Percentiles rank a stretch among this genome's conserved stretches.
These are phyloP conservation scores for Arnoldichthys spilopterus DNA, from an alignment of 2,797 vertebrate species.

Conservation along the genomic window DNA sequence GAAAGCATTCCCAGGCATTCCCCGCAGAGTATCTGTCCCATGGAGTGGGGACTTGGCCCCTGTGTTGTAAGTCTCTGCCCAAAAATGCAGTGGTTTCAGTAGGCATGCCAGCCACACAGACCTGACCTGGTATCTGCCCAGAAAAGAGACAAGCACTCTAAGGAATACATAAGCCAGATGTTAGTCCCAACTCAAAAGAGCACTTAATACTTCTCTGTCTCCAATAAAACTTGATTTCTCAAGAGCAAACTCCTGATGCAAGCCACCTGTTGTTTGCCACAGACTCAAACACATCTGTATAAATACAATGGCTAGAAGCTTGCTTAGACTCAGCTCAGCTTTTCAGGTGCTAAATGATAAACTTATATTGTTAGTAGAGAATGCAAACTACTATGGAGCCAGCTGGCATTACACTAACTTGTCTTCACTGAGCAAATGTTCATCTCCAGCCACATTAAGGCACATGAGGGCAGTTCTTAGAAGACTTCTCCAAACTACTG, in stretches of 20 bases:
- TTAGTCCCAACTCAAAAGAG: constrained; percentile 8
- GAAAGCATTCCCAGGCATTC: constrained; percentile 27
- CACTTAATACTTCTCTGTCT: constrained; percentile 14
- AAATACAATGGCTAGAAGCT: not conserved
- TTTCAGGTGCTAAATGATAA: not conserved
- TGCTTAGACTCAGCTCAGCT: not conserved
- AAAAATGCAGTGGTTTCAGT: constrained; percentile 52
- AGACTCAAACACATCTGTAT: not conserved
- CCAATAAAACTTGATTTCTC: constrained; percentile 10
- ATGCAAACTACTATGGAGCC: not conserved
- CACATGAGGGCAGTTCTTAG: too few relatives aligned
- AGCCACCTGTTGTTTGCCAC: constrained; percentile 21
- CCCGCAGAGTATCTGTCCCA: constrained; percentile 15
- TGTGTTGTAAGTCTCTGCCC: constrained; percentile 28
- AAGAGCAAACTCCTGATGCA: not conserved
- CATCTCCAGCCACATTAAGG: too few relatives aligned
- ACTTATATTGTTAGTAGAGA: not conserved
- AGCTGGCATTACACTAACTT: too few relatives aligned
- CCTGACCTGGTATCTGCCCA: constrained; percentile 29
- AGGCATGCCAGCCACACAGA: constrained; percentile 18
- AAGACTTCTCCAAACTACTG: too few relatives aligned
- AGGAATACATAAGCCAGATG: constrained; percentile 27
- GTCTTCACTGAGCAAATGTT: too few relatives aligned
- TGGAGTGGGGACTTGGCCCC: constrained; percentile 18
- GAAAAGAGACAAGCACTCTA: constrained; percentile 16